Conservation (phyloP, 2,888 invertebrate species). For the Yponomeuta malinellus region DNA sequence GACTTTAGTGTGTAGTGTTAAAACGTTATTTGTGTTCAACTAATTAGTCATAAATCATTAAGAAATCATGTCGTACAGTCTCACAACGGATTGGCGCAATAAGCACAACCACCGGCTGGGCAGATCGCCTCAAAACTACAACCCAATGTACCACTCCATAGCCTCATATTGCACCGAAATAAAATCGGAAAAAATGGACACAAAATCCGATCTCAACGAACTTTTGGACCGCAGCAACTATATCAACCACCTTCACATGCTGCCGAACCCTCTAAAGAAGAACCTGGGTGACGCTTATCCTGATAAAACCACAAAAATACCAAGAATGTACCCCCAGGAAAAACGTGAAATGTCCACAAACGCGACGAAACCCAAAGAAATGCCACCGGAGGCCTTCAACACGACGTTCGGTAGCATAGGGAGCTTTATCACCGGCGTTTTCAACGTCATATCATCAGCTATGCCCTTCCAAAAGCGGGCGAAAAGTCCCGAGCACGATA, state of each 20-base stretch:
- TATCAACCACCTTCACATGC: conserved; percentile 45
- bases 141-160: conserved; percentile 41
- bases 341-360: neutral
- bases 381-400: neutral
- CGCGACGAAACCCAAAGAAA: neutral
- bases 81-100: conserved; percentile 41
- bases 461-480: conserved; percentile 43
- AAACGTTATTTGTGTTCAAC: conserved; percentile 4
- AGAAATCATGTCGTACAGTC: conserved; percentile 48
- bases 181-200: conserved; percentile 23
- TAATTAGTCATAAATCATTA: neutral
- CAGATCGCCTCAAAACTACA: conserved; percentile 27
- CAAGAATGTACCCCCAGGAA: neutral
- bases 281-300: conserved; percentile 58
- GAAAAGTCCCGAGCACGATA: conserved; percentile 20
- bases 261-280: conserved; percentile 57
- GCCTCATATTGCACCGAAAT: conserved; percentile 49
- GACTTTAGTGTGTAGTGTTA: neutral
- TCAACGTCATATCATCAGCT: conserved; percentile 48
- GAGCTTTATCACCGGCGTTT: conserved; percentile 50
- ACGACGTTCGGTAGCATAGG: conserved; percentile 43
- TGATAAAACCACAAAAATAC: conserved; percentile 26
- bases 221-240: conserved; percentile 42
- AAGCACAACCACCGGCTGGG: conserved; percentile 36
- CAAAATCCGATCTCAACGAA: conserved; percentile 42